Evolutionary conservation across 2,888 invertebrate species (phyloP).

Genomic region (Mimachlamys varia): DNA sequence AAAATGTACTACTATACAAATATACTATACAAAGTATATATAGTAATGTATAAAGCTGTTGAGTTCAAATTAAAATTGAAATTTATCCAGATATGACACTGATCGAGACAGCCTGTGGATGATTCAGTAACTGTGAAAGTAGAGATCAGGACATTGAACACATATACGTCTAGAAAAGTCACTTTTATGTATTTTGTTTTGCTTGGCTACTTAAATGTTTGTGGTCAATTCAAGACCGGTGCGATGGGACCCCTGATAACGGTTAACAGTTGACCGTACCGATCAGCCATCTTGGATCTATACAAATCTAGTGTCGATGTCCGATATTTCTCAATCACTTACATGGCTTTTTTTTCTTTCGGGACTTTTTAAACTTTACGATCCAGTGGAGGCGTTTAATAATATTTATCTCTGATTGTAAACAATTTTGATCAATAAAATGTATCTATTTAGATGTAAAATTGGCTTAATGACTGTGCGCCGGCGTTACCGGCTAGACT

Average conservation of each 20-base stretch:
- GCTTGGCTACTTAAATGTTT: background rate
- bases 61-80: too few relatives aligned
- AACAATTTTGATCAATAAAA: background rate
- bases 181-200: background rate
- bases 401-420: background rate
- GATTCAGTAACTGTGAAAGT: too few relatives aligned
- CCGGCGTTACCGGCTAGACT: background rate
- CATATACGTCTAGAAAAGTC: background rate
- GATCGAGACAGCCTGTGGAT: too few relatives aligned
- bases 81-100: too few relatives aligned
- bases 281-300: background rate
- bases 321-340: background rate
- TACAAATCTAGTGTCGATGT: background rate
- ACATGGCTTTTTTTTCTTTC: background rate
- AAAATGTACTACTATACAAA: too few relatives aligned
- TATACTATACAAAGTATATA: too few relatives aligned
- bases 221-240: background rate
- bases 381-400: background rate
- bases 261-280: background rate
- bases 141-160: background rate
- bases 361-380: background rate
- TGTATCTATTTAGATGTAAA: slow-evolving; percentile 31
- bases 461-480: background rate
- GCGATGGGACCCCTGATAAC: background rate
- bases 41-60: too few relatives aligned